A percentile compares a stretch with the other conserved stretches of the same genome.
phyloP scores from a whole-genome alignment of 2,888 invertebrate genomes.

The Thyatira batis region DNA sequence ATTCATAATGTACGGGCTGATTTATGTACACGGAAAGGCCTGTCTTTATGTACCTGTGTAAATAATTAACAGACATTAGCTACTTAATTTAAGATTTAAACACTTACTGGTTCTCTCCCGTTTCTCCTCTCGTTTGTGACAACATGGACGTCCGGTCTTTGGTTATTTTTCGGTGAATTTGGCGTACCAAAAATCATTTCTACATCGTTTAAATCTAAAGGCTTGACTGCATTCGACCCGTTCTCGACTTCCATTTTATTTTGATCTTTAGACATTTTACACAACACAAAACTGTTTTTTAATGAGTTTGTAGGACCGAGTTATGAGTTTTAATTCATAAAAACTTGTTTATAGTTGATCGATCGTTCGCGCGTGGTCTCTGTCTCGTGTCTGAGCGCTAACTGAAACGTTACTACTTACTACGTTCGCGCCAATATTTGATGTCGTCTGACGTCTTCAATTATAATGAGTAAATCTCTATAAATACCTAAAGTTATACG shows the following conservation, averaged over 20 bases:
- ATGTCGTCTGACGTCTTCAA: slow-evolving; percentile 20
- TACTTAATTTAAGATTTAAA: slow-evolving; percentile 1
- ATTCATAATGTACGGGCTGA: too few relatives aligned
- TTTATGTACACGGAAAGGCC: too few relatives aligned
- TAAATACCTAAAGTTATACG: slow-evolving; percentile 38
- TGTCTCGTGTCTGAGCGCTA: background rate
- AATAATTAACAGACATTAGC: too few relatives aligned
- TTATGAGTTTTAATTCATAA: background rate
- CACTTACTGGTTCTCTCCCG: slow-evolving; percentile 31
- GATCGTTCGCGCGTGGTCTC: background rate
- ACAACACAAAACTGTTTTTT: too few relatives aligned
- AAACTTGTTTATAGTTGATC: background rate
- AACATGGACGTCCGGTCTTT: slow-evolving; percentile 35
- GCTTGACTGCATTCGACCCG: slow-evolving; percentile 34
- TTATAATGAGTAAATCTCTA: slow-evolving; percentile 49
- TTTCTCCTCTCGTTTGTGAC: slow-evolving; percentile 41
- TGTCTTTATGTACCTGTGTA: too few relatives aligned
- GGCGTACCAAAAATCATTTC: slow-evolving; percentile 64
- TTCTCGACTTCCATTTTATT: slow-evolving; percentile 40
- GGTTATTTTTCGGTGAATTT: slow-evolving; percentile 29
- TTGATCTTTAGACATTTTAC: slow-evolving; percentile 35
- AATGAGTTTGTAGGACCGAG: too few relatives aligned
- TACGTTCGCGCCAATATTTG: slow-evolving; percentile 6
- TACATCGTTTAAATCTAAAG: slow-evolving; percentile 47
- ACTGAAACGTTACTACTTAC: slow-evolving; percentile 8